These are phyloP conservation scores for Heterohyrax brucei DNA, from an alignment of 2,797 vertebrate species.

Conservation along the genomic window DNA sequence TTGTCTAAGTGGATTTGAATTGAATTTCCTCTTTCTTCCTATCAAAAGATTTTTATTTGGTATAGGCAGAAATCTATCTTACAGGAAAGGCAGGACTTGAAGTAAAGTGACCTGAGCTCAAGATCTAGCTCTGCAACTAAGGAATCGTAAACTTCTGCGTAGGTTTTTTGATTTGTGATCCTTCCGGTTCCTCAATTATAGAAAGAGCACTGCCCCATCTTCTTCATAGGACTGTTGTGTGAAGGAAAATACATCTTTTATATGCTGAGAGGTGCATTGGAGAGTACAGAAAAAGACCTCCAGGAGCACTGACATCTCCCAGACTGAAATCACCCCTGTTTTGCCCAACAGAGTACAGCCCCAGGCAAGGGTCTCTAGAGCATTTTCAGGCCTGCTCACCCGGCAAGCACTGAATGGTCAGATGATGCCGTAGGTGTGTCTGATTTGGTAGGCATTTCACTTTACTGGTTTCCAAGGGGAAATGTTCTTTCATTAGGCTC, in stretches of 20 bases:
- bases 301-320: background rate
- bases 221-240: background rate
- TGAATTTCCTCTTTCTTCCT: conserved; percentile 41
- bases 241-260: background rate
- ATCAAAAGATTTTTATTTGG: conserved; percentile 21
- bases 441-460: conserved; percentile 1
- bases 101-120: conserved; percentile 15
- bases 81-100: background rate
- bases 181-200: background rate
- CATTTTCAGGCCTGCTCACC: background rate
- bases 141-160: background rate
- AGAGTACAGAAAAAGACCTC: background rate
- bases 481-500: background rate
- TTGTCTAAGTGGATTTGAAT: conserved; percentile 29
- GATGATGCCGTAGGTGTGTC: background rate
- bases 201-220: background rate
- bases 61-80: background rate
- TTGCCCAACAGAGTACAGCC: background rate
- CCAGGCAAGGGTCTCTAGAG: background rate
- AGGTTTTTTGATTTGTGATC: background rate
- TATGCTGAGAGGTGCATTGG: background rate
- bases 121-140: background rate
- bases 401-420: background rate
- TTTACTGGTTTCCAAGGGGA: background rate
- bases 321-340: background rate